phyloP scores from a whole-genome alignment of 30 jellyfish, hydroid and myxozoan genomes.

The Mastigias papua region DNA sequence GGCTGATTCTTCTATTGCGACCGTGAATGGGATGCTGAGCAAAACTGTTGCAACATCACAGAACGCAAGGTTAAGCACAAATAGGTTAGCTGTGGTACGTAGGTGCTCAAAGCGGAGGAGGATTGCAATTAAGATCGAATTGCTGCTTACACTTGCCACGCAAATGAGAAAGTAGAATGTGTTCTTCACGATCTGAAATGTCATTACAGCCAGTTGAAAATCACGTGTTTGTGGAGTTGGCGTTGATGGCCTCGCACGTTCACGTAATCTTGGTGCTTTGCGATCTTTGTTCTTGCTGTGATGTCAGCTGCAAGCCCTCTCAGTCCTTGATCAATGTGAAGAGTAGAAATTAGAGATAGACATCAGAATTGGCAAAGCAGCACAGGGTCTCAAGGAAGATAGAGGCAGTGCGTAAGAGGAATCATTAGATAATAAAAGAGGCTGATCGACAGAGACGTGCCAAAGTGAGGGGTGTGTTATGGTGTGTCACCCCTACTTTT shows the following conservation, averaged over 20 bases:
- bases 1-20: conserved; percentile 50
- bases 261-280: background rate
- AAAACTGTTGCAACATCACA: conserved; percentile 65
- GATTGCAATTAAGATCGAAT: conserved; percentile 44
- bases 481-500: no score
- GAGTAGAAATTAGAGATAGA: no score
- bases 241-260: no score
- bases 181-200: conserved; percentile 56
- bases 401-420: no score
- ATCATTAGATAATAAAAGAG: no score
- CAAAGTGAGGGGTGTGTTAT: no score
- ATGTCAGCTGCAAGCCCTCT: no score
- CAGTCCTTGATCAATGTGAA: no score
- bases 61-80: conserved; percentile 67
- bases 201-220: background rate
- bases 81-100: conserved; percentile 66
- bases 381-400: no score
- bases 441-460: no score
- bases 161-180: conserved; percentile 47
- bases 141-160: conserved; percentile 53
- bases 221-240: no score
- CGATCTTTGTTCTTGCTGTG: background rate
- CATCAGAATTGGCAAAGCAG: no score
- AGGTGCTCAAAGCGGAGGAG: conserved; percentile 67
- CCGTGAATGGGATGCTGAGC: conserved; percentile 72